Base-by-base conservation (phyloP, 1,140 invertebrate species). In the Diachasma alloeum region DNA sequence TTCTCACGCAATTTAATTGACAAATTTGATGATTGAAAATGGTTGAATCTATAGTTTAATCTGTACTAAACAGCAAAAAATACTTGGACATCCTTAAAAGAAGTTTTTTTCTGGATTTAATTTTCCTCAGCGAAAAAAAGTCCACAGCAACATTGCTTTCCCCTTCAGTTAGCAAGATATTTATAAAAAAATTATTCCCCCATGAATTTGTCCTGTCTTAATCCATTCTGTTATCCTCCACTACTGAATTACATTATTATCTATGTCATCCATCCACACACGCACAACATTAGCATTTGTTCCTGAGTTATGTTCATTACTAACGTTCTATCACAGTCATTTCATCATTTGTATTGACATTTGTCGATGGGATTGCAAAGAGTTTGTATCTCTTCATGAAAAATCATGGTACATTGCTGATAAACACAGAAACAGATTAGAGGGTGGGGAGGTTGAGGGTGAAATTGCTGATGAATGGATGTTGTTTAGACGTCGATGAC, bases 401-500 rank as follows among this genome's bases (percentile, higher is more conserved):
- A 31, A 13, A 26, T 53, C 56, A 77, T 19, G 15, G 17, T 19
- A 4, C 48, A 53, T 53, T 53, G 48, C 48, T 53, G n/a, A 53
- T 53, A 53, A 53, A 53, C 17, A 53, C 48, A 17, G 9, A 15
- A 53, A 53, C 72, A 79, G 74, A 78, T 37, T 10, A 68, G n/a
- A 69, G 17, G n/a, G 24, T 24, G 53, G 22, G n/a, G 19, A 63
- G 26, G 26, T 24, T 63, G 9, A 26, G 19, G 59, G 13, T 63
- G 17, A 19, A 76, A 79, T 75, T 79, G 74, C 75, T 46, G 9
- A 67, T 36, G 44, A 48, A 74, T 36, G 67, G 6, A 81, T 63
- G 81, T 83, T 83, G 71, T 81, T 81, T 83, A 99, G 98, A 99
- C 94, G 98, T 99, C 83, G 97, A 98, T 90, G 98, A 99, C 89